Base-by-base conservation (phyloP, 2,797 vertebrate species). In the Sarcophilus harrisii region DNA sequence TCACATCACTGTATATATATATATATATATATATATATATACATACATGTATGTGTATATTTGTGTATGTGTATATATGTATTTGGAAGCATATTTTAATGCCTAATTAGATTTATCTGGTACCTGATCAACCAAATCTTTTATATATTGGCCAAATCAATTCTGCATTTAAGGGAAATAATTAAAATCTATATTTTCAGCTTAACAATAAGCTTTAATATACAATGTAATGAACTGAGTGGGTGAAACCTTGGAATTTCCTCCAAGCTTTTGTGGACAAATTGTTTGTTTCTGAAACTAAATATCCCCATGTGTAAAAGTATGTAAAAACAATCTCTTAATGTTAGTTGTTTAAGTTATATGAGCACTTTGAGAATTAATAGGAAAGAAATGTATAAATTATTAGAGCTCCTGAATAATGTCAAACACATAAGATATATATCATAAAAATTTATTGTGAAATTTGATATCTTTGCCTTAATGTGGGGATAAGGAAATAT, bases 61-160 rank as follows among this genome's bases (percentile, higher is more conserved):
- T 4, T 62, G 60, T 62, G 30, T 32, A 30, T 62, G 32, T 66
- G 62, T 66, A 14, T n/a, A 12, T 62, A 30, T 92, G 55, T 94
- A 93, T 92, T 95, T 96, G 29, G 90, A 96, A 96, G 94, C 54
- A 95, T 94, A 32, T 87, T 96, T 97, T 96, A 92, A 92, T 62
- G 92, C 14, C 59, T 94, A 93, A 93, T 62, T 97, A 87, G 52
- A 95, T 95, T 95, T 95, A 94, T 97, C 45, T 95, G 90, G 38
- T 95, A 94, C 95, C 97, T 96, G 97, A 94, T 97, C 97, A 97
- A 94, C 95, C 66, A 96, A 94, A 58, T 96, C 90, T 93, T 81
- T 27, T 81, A 45, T 58, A 94, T 95, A 57, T 92, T 97, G 57
- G 55, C 45, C 94, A 30, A 55, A 93, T 93, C 57, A 93, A 95